Percentiles rank a stretch among this genome's conserved stretches.
These are phyloP conservation scores for Hydriomena furcata DNA, from an alignment of 2,888 invertebrate species.

Conservation along the genomic window DNA sequence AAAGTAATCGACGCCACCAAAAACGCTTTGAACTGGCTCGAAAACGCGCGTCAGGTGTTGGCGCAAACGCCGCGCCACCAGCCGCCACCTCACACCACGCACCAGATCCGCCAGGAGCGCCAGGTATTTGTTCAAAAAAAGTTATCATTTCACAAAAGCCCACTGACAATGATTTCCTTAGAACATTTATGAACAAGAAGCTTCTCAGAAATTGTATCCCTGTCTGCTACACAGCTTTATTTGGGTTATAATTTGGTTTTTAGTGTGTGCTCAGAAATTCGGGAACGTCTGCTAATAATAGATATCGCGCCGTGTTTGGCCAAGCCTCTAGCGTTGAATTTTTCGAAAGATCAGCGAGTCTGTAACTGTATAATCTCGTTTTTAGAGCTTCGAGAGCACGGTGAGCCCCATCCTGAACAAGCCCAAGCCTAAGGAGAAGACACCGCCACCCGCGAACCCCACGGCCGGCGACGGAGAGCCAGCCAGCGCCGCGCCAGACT, in stretches of 20 bases:
- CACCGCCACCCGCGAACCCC: constrained; percentile 69
- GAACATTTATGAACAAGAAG: no score
- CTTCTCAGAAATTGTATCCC: no score
- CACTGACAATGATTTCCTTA: no score
- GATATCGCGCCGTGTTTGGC: no score
- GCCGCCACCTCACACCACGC: constrained; percentile 89
- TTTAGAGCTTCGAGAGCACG: constrained; percentile 83
- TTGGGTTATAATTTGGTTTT: no score
- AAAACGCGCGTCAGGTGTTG: constrained; percentile 87
- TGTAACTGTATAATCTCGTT: constrained; percentile 16
- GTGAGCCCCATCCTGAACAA: constrained; percentile 93
- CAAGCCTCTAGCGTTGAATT: not conserved
- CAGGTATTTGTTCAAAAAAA: no score
- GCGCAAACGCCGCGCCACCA: constrained; percentile 86
- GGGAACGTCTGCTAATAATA: no score
- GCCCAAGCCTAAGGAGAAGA: constrained; percentile 92
- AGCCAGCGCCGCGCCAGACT: constrained; percentile 40
- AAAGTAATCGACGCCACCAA: constrained; percentile 88
- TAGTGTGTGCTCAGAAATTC: no score
- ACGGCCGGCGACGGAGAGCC: constrained; percentile 56
- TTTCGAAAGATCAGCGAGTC: no score
- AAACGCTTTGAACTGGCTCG: constrained; percentile 92
- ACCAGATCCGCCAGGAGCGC: constrained; percentile 91
- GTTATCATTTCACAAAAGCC: no score
- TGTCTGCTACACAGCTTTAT: no score